Evolutionary conservation across 1,140 invertebrate species (phyloP).

Genomic region (Palaemon carinicauda): DNA sequence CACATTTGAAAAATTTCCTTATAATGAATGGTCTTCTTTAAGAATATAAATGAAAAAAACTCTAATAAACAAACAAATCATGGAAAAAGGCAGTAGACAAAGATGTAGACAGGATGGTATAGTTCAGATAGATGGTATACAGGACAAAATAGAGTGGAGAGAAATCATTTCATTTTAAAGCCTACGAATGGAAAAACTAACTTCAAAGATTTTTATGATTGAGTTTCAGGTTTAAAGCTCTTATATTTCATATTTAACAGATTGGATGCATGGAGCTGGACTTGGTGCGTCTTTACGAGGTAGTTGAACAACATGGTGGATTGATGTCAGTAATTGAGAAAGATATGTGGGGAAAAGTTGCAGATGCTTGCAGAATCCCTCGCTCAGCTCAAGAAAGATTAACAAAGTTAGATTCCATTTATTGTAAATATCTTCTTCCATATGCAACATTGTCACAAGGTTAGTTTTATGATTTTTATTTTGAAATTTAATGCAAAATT

Average conservation of each 20-base stretch:
- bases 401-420: constrained; percentile 88
- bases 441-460: constrained; percentile 84
- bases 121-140: no score
- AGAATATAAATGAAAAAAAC: no score
- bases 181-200: not conserved
- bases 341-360: constrained; percentile 88
- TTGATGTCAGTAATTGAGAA: constrained; percentile 89
- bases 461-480: constrained; percentile 62
- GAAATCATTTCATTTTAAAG: no score
- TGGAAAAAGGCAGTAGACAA: no score
- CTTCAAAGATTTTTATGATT: not conserved
- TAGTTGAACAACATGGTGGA: constrained; percentile 85
- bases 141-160: no score
- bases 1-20: no score
- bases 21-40: no score
- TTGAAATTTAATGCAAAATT: not conserved
- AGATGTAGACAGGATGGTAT: no score
- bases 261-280: constrained; percentile 91
- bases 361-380: constrained; percentile 86
- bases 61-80: no score
- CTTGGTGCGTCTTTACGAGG: constrained; percentile 83
- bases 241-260: constrained; percentile 64
- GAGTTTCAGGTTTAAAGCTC: no score
- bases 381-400: constrained; percentile 83
- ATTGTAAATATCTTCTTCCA: constrained; percentile 91